Evolutionary conservation across 2,888 invertebrate genomes (phyloP), one percentile per base, ranked within the genome.

Genomic region (Protophormia terraenovae): DNA sequence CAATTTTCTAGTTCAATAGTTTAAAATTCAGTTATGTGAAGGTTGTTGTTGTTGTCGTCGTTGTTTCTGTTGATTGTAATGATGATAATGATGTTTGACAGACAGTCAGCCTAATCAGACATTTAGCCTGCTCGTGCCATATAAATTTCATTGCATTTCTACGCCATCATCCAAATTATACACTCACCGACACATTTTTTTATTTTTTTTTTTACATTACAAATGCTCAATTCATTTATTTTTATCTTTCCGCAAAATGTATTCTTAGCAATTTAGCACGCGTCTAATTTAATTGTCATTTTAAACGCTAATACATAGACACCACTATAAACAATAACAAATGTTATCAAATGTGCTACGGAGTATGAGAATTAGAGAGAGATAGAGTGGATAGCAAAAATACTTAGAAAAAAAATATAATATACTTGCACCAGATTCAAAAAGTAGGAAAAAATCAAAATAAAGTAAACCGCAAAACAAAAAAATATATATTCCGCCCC

Each of bases 241-340:
- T 85, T 82, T 85, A 82, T 85, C 82, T 75, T 75, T 71, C 75
- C 82, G 78, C 78, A 75, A 78, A 82, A 82, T 82, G 78, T 85
- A 82, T 85, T 85, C 82, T 75, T 79, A 85, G 85, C 78, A 85
- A 85, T 82, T 85, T 85, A 82, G 85, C 85, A 85, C 85, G 85
- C 85, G 78, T 82, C 82, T 75, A 78, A 79, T 82, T 78, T 82
- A 82, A 85, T 85, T 82, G 82, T 75, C 78, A 85, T 71, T 82
- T 77, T 16, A 69, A 85, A 82, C 67, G 67, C 73, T 66, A 77
- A 77, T 55, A 53, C 12, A 73, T 35, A 55, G 22, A 45, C 16
- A 32, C 45, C 16, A 2, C 12, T 22, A 75, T 64, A 76, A 84
- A 84, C 71, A 64, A 69, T 64, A 64, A 62, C 53, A 72, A 72